Percentiles rank a stretch among this genome's conserved stretches.
Evolutionary conservation across 2,888 invertebrate genomes (phyloP).

Genomic region (Dioctria linearis): DNA sequence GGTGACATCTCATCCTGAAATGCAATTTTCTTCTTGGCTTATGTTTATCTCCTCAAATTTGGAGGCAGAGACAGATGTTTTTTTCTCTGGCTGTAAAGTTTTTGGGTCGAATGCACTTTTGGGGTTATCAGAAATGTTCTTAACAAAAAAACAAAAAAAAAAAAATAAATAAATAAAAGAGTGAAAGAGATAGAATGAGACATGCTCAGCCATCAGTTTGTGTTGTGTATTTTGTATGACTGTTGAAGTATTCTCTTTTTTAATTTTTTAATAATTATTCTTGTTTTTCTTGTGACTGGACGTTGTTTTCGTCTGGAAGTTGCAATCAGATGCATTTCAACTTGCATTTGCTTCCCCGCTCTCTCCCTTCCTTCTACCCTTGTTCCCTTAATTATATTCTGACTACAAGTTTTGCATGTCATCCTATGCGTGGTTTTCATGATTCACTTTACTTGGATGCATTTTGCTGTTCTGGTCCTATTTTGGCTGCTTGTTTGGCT

Average conservation of each 20-base stretch:
- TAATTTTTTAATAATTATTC: conserved; percentile 33
- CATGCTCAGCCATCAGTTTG: conserved; percentile 23
- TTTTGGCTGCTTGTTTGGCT: conserved; percentile 40
- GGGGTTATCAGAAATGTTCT: conserved; percentile 18
- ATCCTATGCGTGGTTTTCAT: conserved; percentile 48
- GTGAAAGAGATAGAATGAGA: neutral
- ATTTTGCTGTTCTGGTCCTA: conserved; percentile 44
- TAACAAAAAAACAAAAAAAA: neutral
- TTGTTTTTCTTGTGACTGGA: conserved; percentile 45
- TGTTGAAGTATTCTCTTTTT: conserved; percentile 19
- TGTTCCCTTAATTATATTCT: conserved; percentile 41
- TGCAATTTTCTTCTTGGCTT: conserved; percentile 43
- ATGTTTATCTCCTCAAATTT: conserved; percentile 44
- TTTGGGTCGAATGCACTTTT: conserved; percentile 53
- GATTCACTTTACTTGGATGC: conserved; percentile 50
- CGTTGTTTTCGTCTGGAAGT: conserved; percentile 51
- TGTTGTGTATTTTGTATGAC: neutral
- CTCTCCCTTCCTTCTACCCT: neutral
- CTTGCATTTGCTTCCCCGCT: conserved; percentile 5
- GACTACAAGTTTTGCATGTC: conserved; percentile 49
- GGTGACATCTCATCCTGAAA: conserved; percentile 42
- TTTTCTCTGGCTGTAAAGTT: conserved; percentile 18
- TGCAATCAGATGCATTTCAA: conserved; percentile 38
- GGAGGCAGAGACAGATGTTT: conserved; percentile 27
- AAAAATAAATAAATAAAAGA: too few species aligned